Base-by-base conservation (phyloP, 2,888 invertebrate genomes). In the Hermaeophaga mercurialis region DNA sequence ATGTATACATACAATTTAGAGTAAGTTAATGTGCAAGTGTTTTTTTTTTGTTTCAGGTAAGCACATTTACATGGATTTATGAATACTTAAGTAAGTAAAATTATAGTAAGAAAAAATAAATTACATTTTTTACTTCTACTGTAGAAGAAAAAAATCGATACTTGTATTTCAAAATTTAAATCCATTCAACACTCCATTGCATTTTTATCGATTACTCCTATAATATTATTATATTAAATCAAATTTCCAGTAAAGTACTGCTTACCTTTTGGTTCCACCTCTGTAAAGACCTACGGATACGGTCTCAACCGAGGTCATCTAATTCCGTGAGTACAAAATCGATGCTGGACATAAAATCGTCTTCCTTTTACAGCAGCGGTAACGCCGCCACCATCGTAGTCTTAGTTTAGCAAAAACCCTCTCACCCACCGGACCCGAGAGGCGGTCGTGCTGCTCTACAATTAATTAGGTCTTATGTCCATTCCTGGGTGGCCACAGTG, bases 391-490 rank as follows among this genome's bases (percentile, higher is more conserved):
- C 17, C 36, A 17, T 17, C 17, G 3, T 33, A 8, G 8, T 17
- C 17, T 36, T 5, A 36, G 36, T 17, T 36, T 36, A 15, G 36
- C 9, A 36, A 41, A 41, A 41, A 41, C 19, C 41, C 12, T 22
- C 11, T n/a, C 18, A 11, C 24, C 5, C n/a, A 5, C 22, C 14
- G 12, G 22, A 7, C 12, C 22, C 19, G 22, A 22, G 17, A 36
- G 36, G 36, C 41, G 17, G 41, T 41, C 11, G 12, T 15, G 68
- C 70, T 70, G 63, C 69, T n/a, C 65, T 63, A 71, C 71, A 70
- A 72, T 73, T 73, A 72, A 73, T 73, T 73, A 66, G 67, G 71
- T 70, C 70, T 72, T 70, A 69, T 69, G 70, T 72, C 70, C 68
- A 68, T 71, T 72, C 66, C 56, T 58, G 66, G 63, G 64, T 63